A percentile compares a stretch with the other conserved stretches of the same genome.
These are phyloP conservation scores for Erythrolamprus reginae DNA, from an alignment of 2,113 vertebrate genomes.

Conservation along the genomic window DNA sequence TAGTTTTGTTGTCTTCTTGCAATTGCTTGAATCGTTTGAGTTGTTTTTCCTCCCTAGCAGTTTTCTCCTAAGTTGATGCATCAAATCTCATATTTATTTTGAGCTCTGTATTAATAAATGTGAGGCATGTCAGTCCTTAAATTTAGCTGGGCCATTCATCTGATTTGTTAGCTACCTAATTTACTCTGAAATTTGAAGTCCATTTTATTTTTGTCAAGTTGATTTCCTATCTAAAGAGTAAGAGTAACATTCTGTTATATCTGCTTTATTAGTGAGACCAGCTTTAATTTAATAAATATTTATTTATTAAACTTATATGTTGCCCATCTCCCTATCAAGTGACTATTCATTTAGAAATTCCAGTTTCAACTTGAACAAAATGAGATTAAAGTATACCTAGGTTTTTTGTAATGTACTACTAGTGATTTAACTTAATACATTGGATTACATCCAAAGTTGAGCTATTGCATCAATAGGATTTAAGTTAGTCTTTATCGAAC, in stretches of 20 bases:
- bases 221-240: neutral
- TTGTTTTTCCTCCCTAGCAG: neutral
- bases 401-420: conserved; percentile 17
- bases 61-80: neutral
- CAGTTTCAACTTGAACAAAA: neutral
- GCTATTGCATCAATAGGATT: neutral
- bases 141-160: neutral
- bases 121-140: neutral
- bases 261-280: neutral
- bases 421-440: conserved; percentile 4
- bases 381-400: neutral
- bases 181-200: conserved; percentile 1
- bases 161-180: neutral
- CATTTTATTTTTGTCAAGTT: neutral
- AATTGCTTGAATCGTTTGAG: neutral
- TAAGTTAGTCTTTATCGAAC: neutral
- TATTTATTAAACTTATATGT: neutral
- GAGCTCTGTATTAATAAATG: neutral
- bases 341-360: neutral
- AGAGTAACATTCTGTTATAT: neutral
- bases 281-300: neutral
- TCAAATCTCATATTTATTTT: neutral
- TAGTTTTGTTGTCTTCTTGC: neutral
- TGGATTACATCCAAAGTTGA: neutral
- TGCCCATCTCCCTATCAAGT: neutral